Conservation (phyloP, 2,797 vertebrate species). For the Acanthopagrus latus region DNA sequence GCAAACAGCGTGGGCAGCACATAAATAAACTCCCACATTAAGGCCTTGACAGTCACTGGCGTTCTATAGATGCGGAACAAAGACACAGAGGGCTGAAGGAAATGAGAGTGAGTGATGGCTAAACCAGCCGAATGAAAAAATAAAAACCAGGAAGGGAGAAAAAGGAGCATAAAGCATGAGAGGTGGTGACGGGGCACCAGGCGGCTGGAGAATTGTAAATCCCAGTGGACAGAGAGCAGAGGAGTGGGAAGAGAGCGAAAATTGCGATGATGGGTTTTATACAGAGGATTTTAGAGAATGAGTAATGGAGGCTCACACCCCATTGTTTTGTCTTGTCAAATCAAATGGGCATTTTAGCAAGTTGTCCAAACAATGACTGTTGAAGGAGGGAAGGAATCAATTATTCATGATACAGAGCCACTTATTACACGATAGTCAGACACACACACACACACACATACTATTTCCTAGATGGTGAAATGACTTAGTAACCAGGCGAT, state of each 20-base stretch:
- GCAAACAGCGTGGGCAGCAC: constrained; percentile 51
- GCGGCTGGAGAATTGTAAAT: constrained; percentile 44
- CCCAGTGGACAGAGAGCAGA: constrained; percentile 49
- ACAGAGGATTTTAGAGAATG: constrained; percentile 52
- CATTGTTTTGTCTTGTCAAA: constrained; percentile 77
- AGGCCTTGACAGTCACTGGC: constrained; percentile 51
- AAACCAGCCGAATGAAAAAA: constrained; percentile 34
- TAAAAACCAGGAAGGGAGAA: constrained; percentile 10
- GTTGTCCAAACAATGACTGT: constrained; percentile 80
- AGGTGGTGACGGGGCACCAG: constrained; percentile 27
- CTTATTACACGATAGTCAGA: constrained; percentile 71
- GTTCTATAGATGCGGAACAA: constrained; percentile 58
- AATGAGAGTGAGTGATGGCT: constrained; percentile 55
- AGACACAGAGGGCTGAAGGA: constrained; percentile 46
- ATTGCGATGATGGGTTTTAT: constrained; percentile 51
- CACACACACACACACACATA: constrained; percentile 51
- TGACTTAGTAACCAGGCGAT: constrained; percentile 87
- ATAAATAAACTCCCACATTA: constrained; percentile 58
- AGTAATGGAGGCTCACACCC: constrained; percentile 58
- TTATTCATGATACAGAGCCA: constrained; percentile 81
- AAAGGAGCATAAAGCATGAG: constrained; percentile 51
- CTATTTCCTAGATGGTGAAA: constrained; percentile 83
- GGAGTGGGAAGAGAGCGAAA: constrained; percentile 49
- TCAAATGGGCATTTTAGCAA: constrained; percentile 77
- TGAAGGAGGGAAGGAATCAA: constrained; percentile 80